These are phyloP conservation scores for Drosophila ogumai DNA, from an alignment of 1,140 invertebrate genomes.

Conservation along the genomic window DNA sequence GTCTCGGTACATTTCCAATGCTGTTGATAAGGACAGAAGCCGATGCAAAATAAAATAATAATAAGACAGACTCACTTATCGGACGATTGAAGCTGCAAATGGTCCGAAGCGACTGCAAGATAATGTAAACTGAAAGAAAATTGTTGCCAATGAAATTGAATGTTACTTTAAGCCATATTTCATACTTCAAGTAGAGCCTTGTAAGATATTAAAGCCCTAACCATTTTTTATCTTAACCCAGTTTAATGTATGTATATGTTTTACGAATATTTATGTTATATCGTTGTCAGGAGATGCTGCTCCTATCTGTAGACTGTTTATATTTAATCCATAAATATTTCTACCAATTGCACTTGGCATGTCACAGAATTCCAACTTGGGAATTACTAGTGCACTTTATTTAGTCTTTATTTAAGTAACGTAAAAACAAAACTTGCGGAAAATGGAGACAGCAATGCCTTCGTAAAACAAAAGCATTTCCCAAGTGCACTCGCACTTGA, in stretches of 20 bases:
- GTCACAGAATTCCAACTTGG: background rate
- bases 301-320: background rate
- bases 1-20: constrained; percentile 62
- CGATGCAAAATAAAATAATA: constrained; percentile 60
- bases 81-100: constrained; percentile 32
- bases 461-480: background rate
- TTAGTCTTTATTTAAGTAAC: background rate
- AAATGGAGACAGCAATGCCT: background rate
- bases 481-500: constrained; percentile 3
- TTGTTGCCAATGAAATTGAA: too few relatives aligned
- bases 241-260: background rate
- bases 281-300: background rate
- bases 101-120: constrained; percentile 12
- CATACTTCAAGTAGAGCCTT: background rate
- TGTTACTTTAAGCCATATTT: background rate
- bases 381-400: background rate
- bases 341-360: background rate
- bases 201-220: background rate
- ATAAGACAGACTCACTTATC: constrained; percentile 54
- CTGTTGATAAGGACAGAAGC: constrained; percentile 40
- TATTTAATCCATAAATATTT: background rate
- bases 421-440: fast-evolving
- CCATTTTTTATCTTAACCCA: background rate
- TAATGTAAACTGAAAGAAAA: constrained; percentile 30
- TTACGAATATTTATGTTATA: background rate